phyloP scores from a whole-genome alignment of 2,888 invertebrate species.

The Tridacna gigas region DNA sequence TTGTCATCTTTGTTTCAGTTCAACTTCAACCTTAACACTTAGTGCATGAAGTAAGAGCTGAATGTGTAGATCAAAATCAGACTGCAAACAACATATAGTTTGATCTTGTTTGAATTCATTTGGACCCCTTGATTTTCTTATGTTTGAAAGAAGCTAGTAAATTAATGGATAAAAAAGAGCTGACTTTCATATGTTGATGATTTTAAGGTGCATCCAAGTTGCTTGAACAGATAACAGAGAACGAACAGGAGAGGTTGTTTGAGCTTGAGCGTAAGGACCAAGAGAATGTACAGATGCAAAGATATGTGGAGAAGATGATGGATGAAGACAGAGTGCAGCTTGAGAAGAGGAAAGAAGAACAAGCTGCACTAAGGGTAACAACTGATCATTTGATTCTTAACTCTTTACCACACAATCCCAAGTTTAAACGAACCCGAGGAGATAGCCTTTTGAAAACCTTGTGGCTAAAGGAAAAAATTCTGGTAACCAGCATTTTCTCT shows the following conservation, averaged over 20 bases:
- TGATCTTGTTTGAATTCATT: too few species aligned
- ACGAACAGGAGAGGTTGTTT: slow-evolving; percentile 82
- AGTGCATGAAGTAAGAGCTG: too few species aligned
- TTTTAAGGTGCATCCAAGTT: slow-evolving; percentile 81
- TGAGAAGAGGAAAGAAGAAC: slow-evolving; percentile 80
- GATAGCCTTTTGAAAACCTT: background rate
- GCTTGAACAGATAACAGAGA: slow-evolving; percentile 84
- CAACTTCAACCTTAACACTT: too few species aligned
- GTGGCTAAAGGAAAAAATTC: background rate
- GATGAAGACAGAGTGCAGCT: slow-evolving; percentile 82
- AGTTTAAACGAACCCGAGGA: background rate
- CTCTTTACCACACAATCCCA: background rate
- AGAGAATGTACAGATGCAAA: slow-evolving; percentile 84
- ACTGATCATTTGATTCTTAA: background rate
- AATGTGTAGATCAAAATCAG: too few species aligned
- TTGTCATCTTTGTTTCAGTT: too few species aligned
- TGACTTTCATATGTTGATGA: too few species aligned
- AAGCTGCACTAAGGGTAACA: slow-evolving; percentile 74
- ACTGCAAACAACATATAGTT: too few species aligned
- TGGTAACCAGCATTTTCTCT: background rate
- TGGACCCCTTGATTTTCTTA: too few species aligned
- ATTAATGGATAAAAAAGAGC: too few species aligned
- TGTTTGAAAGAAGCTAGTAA: too few species aligned
- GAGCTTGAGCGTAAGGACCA: slow-evolving; percentile 84
- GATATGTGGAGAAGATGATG: slow-evolving; percentile 84